Evolutionary conservation across 2,797 vertebrate genomes (phyloP), one percentile per base, ranked within the genome.

Genomic region (Halcyon smyrnensis): DNA sequence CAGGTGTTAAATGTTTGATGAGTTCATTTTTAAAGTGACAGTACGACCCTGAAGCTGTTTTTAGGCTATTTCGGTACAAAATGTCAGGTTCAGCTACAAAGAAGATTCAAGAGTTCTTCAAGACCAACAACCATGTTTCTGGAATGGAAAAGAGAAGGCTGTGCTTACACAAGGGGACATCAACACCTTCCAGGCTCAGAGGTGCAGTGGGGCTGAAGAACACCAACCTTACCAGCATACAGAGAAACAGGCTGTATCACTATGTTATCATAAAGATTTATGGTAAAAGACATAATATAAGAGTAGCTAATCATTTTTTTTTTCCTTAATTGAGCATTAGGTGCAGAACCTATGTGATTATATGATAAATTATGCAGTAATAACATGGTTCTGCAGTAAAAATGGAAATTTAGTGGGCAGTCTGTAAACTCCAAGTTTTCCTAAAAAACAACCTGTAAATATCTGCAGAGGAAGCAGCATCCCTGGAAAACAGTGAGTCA

Each of bases 401-500:
- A 97, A 96, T 94, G 92, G 94, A 91, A 87, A 54, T 34, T 41
- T 70, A 93, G 94, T 88, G 90, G 92, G 91, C 73, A 94, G 64
- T 39, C 32, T 93, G 81, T 89, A 97, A 96, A 91, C 91, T 89
- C n/a, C 14, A 77, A 87, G 90, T 80, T 95, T 94, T 91, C 82
- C 75, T 78, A 37, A 84, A 87, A 96, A 94, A 64, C 74, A 95
- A 76, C 93, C 91, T 94, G 93, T 78, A 93, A 96, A 96, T 93
- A 96, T 86, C 91, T 92, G 94, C 90, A 89, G 84, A 90, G 84
- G 90, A 94, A 97, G 94, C 87, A 81, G 64, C 79, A 81, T 96
- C 85, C 94, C 91, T 93, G 91, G 87, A 96, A 93, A 97, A 96
- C 95, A 97, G 56, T 93, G 97, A 97, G 69, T 96, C 96, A 95